Evolutionary conservation across 2,797 vertebrate genomes (phyloP).

Genomic region (Jordanella pulchra): DNA sequence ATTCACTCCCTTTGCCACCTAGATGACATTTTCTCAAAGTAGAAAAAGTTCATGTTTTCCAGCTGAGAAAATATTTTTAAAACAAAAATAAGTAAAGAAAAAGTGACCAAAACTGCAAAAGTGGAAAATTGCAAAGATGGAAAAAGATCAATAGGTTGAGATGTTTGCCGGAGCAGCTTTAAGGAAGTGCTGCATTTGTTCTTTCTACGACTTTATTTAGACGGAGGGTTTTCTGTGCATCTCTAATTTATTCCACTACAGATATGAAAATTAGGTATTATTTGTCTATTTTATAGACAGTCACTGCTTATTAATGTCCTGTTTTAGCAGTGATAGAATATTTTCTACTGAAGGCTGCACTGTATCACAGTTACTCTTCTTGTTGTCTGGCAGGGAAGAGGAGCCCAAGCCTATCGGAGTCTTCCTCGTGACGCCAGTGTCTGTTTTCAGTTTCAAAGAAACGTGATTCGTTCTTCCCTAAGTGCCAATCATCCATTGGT

Average conservation of each 20-base stretch:
- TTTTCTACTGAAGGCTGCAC: neutral
- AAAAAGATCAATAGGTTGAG: neutral
- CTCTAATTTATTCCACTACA: neutral
- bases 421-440: conserved; percentile 89
- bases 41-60: neutral
- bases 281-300: neutral
- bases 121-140: neutral
- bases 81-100: neutral
- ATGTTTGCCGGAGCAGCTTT: neutral
- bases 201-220: neutral
- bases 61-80: neutral
- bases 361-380: neutral
- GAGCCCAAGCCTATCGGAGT: conserved; percentile 86
- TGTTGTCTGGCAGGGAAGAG: conserved; percentile 81
- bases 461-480: conserved; percentile 93
- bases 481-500: conserved; percentile 98
- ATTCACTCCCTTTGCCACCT: too few species aligned
- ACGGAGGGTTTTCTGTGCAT: neutral
- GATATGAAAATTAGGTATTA: neutral
- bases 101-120: neutral
- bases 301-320: neutral
- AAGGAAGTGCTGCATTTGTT: too few species aligned
- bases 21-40: too few species aligned
- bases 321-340: neutral
- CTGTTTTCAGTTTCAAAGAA: conserved; percentile 95